Evolutionary conservation across 2,113 vertebrate genomes (phyloP).

Genomic region (Tetrao urogallus): DNA sequence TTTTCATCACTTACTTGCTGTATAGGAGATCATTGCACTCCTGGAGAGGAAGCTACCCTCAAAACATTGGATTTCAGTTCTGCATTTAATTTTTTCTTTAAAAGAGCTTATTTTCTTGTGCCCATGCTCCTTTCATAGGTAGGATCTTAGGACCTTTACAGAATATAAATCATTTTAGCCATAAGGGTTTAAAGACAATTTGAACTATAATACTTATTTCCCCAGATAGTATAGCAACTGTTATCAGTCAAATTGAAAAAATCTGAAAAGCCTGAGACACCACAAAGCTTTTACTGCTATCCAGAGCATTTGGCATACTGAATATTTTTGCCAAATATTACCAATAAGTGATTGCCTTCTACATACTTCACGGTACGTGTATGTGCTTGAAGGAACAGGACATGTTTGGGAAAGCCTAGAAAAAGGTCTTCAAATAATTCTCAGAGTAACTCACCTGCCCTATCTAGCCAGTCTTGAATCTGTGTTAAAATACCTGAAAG

Average conservation of each 20-base stretch:
- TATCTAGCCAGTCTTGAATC: not conserved
- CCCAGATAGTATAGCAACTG: not conserved
- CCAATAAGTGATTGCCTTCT: not conserved
- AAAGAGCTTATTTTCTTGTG: not conserved
- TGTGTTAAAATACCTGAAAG: not conserved
- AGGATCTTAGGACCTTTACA: not conserved
- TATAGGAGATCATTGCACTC: not conserved
- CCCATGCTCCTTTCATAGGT: not conserved
- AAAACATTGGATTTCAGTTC: not conserved
- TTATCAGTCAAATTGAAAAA: not conserved
- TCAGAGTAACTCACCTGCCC: no score
- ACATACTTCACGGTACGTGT: not conserved
- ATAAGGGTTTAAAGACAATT: not conserved
- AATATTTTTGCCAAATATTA: not conserved
- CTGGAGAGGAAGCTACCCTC: not conserved
- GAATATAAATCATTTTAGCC: not conserved
- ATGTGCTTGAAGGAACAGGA: not conserved
- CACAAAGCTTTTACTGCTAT: not conserved
- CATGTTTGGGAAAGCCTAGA: not conserved
- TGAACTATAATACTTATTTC: not conserved
- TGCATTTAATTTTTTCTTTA: not conserved
- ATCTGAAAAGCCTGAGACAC: not conserved
- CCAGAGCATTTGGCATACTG: not conserved
- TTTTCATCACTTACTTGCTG: not conserved
- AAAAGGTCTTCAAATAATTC: not conserved